Percentiles rank a stretch among this genome's conserved stretches.
These are phyloP conservation scores for Halichondria panicea DNA, from an alignment of 37 sponge, comb jelly and placozoan species.

Conservation along the genomic window DNA sequence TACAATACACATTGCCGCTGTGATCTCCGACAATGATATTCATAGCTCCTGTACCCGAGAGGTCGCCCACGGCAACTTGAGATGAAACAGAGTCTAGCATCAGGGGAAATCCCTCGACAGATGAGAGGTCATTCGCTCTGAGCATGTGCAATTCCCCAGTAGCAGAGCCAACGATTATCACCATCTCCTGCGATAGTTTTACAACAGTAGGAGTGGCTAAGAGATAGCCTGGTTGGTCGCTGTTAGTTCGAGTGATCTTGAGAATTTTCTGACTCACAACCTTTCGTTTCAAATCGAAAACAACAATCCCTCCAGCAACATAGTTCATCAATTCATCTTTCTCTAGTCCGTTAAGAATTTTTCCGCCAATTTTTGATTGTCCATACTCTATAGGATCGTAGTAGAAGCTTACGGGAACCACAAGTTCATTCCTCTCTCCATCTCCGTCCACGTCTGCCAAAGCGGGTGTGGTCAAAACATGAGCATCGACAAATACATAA, in stretches of 20 bases:
- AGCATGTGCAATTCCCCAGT: conserved; percentile 62
- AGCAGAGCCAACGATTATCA: conserved; percentile 44
- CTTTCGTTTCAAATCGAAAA: conserved; percentile 49
- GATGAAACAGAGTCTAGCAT: conserved; percentile 53
- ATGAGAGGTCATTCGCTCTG: neutral
- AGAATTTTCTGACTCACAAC: conserved; percentile 51
- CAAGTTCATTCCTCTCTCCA: conserved; percentile 51
- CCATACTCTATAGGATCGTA: conserved; percentile 70
- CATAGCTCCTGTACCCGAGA: conserved; percentile 33
- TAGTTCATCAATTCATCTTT: conserved; percentile 51
- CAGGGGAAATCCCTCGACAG: conserved; percentile 45
- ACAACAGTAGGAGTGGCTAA: conserved; percentile 70
- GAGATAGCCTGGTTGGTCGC: conserved; percentile 60
- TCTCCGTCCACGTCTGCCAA: conserved; percentile 64
- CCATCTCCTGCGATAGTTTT: conserved; percentile 10
- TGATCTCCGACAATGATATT: conserved; percentile 67
- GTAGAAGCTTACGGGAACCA: conserved; percentile 73
- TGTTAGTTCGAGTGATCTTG: conserved; percentile 32
- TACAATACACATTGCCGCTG: conserved; percentile 67
- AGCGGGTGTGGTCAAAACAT: conserved; percentile 69
- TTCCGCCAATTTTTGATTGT: neutral
- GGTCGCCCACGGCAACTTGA: conserved; percentile 69
- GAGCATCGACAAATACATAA: conserved; percentile 69
- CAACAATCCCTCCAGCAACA: conserved; percentile 53
- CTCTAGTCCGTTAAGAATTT: conserved; percentile 14